A percentile compares a stretch with the other conserved stretches of the same genome.
phyloP scores from a whole-genome alignment of 2,113 vertebrate genomes.

The Choloepus hoffmanni region DNA sequence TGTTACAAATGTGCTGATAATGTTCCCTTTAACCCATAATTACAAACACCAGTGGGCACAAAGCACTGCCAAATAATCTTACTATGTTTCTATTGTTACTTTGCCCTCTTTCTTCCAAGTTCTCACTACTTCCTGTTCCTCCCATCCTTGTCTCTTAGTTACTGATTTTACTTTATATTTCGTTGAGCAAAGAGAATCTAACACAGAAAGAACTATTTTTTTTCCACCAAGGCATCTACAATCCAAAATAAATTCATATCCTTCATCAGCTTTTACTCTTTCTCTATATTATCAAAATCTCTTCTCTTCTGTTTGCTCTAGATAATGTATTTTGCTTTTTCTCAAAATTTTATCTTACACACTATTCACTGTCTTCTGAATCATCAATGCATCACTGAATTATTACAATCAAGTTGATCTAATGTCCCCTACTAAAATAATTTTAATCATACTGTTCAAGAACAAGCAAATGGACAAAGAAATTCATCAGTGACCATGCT shows the following conservation, averaged over 20 bases:
- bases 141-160: neutral
- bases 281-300: neutral
- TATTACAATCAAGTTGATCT: neutral
- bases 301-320: neutral
- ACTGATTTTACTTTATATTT: neutral
- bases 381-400: neutral
- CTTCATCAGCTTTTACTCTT: neutral
- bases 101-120: neutral
- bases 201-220: neutral
- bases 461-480: neutral
- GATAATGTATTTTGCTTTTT: neutral
- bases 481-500: neutral
- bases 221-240: neutral
- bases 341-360: neutral
- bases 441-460: neutral
- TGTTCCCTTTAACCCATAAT: neutral
- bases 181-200: neutral
- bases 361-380: neutral
- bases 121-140: neutral
- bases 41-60: neutral
- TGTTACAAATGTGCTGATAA: neutral
- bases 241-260: neutral
- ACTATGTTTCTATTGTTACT: neutral
- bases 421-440: neutral
- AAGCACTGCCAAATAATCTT: neutral